Evolutionary conservation across 2,113 vertebrate genomes (phyloP).

Genomic region (Pelvicachromis taeniatus): DNA sequence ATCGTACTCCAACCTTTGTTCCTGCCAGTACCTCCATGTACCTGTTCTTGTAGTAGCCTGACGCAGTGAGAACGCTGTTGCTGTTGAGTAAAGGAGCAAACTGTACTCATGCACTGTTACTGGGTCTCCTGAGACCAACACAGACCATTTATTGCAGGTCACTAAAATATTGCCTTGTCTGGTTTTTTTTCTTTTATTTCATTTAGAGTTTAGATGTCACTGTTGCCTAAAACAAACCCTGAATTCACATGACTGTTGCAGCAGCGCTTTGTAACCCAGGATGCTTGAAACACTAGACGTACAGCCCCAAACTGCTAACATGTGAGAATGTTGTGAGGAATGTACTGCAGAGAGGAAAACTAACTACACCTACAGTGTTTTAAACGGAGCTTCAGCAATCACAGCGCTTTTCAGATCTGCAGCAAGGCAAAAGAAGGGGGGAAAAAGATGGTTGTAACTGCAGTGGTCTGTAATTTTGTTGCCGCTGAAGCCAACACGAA

Average conservation of each 20-base stretch:
- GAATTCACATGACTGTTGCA: neutral
- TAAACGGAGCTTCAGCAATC: slow-evolving; percentile 19
- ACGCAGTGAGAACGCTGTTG: neutral
- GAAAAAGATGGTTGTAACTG: neutral
- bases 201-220: neutral
- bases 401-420: slow-evolving; percentile 4
- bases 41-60: neutral
- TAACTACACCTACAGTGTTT: slow-evolving; percentile 15
- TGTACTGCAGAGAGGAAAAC: slow-evolving; percentile 27
- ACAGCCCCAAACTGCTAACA: slow-evolving; percentile 27
- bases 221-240: neutral
- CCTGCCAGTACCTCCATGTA: slow-evolving; percentile 30
- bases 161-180: neutral
- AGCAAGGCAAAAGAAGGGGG: neutral
- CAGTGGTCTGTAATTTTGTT: slow-evolving; percentile 10
- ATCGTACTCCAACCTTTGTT: slow-evolving; percentile 1
- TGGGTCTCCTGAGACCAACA: slow-evolving; percentile 17
- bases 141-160: neutral
- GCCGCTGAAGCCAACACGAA: neutral
- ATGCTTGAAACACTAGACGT: slow-evolving; percentile 57
- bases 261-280: neutral
- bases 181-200: neutral
- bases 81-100: slow-evolving; percentile 2
- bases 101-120: slow-evolving; percentile 45
- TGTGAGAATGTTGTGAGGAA: slow-evolving; percentile 41